Evolutionary conservation across 2,113 vertebrate species (phyloP).

Genomic region (Lagopus muta): DNA sequence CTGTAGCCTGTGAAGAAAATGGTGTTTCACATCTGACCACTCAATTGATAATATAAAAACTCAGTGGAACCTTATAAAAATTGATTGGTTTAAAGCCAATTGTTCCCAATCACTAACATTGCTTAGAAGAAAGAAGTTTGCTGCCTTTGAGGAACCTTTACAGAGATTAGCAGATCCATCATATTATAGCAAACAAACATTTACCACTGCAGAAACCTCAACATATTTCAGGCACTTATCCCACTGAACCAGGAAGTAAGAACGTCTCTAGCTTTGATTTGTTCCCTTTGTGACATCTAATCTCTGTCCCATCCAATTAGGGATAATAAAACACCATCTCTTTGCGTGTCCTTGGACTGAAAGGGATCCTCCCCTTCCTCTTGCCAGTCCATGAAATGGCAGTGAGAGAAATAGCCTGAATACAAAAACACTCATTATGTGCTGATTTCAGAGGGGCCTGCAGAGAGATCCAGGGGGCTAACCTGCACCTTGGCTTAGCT

Average conservation of each 20-base stretch:
- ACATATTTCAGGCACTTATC: neutral
- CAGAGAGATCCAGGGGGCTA: neutral
- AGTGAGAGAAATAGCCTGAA: neutral
- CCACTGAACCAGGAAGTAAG: constrained; percentile 25
- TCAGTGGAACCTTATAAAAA: neutral
- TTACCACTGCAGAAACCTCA: neutral
- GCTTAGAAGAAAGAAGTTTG: neutral
- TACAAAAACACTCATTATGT: neutral
- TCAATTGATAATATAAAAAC: neutral
- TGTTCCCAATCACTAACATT: accelerated
- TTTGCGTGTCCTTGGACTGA: neutral
- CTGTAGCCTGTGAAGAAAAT: neutral
- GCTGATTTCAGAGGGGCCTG: neutral
- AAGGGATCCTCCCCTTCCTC: neutral
- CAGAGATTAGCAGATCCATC: neutral
- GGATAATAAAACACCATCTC: neutral
- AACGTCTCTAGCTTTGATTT: constrained; percentile 2
- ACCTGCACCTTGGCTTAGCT: neutral
- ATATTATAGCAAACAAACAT: neutral
- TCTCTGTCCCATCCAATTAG: constrained; percentile 12
- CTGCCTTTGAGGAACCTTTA: neutral
- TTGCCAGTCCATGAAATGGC: neutral
- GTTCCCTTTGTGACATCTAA: constrained; percentile 21
- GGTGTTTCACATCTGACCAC: neutral
- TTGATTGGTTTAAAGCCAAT: accelerated